A percentile compares a stretch with the other conserved stretches of the same genome.
Evolutionary conservation across 2,797 vertebrate species (phyloP).

Genomic region (Micromesistius poutassou): DNA sequence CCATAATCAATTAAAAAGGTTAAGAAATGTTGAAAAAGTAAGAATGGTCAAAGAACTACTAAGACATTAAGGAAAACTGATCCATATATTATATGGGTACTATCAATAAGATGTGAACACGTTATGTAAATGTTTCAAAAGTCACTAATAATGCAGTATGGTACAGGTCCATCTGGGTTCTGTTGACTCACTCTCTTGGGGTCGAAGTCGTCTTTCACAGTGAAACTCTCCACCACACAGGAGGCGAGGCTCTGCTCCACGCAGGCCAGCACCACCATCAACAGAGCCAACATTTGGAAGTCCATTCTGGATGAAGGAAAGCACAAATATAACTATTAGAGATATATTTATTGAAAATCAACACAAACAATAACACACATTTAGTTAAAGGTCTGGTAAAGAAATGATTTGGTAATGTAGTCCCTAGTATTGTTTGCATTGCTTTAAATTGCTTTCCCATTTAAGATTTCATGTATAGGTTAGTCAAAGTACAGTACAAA

Average conservation of each 20-base stretch:
- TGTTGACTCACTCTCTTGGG: conserved; percentile 71
- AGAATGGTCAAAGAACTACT: too few relatives aligned
- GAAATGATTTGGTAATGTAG: too few relatives aligned
- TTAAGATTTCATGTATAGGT: neutral
- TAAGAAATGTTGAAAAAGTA: too few relatives aligned
- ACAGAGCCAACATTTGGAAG: conserved; percentile 61
- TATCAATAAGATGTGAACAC: too few relatives aligned
- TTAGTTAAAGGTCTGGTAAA: too few relatives aligned
- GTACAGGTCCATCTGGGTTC: neutral
- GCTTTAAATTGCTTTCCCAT: too few relatives aligned
- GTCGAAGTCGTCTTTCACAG: conserved; percentile 79
- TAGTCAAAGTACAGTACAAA: neutral
- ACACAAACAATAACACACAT: neutral
- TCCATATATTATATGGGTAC: too few relatives aligned
- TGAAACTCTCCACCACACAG: conserved; percentile 72
- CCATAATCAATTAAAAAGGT: too few relatives aligned
- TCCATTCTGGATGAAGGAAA: conserved; percentile 72
- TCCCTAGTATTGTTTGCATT: too few relatives aligned
- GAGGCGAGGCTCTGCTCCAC: conserved; percentile 25
- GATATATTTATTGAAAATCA: neutral
- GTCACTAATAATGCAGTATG: neutral
- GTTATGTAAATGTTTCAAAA: too few relatives aligned
- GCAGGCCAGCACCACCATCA: conserved; percentile 29
- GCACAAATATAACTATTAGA: neutral
- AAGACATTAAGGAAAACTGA: too few relatives aligned